Conservation (phyloP, 2,113 vertebrate species). For the Rhinolophus sinicus region DNA sequence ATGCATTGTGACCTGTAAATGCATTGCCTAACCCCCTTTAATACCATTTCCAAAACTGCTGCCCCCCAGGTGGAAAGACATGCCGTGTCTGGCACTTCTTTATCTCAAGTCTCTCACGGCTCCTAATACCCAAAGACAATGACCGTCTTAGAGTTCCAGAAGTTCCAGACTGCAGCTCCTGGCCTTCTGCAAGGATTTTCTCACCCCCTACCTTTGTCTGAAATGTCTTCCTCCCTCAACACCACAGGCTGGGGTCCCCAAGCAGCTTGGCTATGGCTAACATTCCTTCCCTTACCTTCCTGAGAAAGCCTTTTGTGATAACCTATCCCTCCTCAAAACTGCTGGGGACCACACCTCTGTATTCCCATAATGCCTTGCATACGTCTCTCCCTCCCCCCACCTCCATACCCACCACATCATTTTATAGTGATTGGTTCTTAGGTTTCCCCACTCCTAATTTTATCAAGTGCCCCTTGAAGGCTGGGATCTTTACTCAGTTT, state of each 20-base stretch:
- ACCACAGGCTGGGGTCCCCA: background rate
- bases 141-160: background rate
- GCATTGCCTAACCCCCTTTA: background rate
- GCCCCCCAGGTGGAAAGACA: background rate
- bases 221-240: background rate
- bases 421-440: background rate
- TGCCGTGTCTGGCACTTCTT: no score
- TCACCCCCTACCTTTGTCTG: background rate
- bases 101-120: background rate
- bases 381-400: no score
- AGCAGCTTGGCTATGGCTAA: background rate
- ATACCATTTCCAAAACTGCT: background rate
- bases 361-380: background rate
- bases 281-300: background rate
- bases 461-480: background rate
- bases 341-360: background rate
- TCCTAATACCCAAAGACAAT: background rate
- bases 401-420: background rate
- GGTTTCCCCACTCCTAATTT: background rate
- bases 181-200: background rate
- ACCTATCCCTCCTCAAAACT: no score
- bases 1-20: background rate
- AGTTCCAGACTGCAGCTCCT: background rate
- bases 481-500: background rate
- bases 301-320: background rate